Evolutionary conservation across 2,888 invertebrate species (phyloP), one percentile per base, ranked within the genome.

Genomic region (Sesamia inferens): DNA sequence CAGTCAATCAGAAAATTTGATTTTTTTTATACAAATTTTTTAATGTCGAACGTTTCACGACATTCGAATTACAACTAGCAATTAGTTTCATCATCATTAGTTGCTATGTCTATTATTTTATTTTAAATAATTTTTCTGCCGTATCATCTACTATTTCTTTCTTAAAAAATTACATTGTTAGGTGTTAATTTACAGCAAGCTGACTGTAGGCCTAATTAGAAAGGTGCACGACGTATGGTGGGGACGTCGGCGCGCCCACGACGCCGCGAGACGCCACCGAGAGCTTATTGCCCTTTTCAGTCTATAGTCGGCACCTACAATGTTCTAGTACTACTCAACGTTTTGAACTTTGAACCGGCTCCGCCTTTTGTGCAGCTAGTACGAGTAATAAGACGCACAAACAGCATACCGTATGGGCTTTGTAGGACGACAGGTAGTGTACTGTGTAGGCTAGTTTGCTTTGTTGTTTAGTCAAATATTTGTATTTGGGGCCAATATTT

Each of bases 151-250:
- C 4, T 14, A 24, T 31, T 61, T 66, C 10, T 61, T 57, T 14
- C 0, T 19, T 31, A 47, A 66, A 68, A 68, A 47, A 64, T 48
- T 54, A 58, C 68, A 65, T 77, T 77, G 72, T 69, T 47, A 67
- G 57, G 39, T 73, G 65, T 71, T 69, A 59, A 71, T 81, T 78
- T 72, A 71, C 48, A 55, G 74, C 54, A 73, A 71, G 69, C 77
- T 76, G 59, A 65, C 65, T 74, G 85, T 83, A 85, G 84, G 88
- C 90, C 91, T 94, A 94, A 94, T 94, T 94, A 94, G 92, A 92
- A 92, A 85, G 83, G 87, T 87, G 72, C 74, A 78, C 68, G 75
- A 65, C 70, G 85, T 87, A 81, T 83, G 83, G 81, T 80, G 80
- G 85, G 81, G 79, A 71, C 76, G 85, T 57, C 68, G 72, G 72